Evolutionary conservation across 1,140 invertebrate genomes (phyloP), one percentile per base, ranked within the genome.

Genomic region (Aphidius ervi): DNA sequence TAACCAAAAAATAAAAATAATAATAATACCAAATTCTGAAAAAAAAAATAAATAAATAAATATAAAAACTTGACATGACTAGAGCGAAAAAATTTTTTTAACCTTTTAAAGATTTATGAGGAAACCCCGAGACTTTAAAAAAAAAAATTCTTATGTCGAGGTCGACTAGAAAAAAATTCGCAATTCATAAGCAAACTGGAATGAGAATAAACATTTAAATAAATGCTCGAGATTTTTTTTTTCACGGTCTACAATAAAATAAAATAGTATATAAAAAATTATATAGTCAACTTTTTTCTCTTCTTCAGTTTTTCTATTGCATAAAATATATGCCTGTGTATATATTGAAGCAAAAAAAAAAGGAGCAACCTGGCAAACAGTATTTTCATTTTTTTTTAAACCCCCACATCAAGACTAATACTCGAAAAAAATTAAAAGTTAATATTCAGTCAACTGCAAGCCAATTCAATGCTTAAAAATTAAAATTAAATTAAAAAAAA

Each of bases 141-240:
- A 31, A 31, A 31, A 31, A 31, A 31, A 31, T 31, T 31, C 23
- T 50, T 6, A 59, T 8, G 40, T 46, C 6, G 20, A 23, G 41
- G 47, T 31, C 23, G 43, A 40, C 39, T 57, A 57, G 31, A 56
- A 20, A n/a, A 55, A 54, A 46, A 16, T 6, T 37, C 53, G 16
- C 37, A 39, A 56, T 20, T 47, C 54, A 56, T 48, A 55, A 43
- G 23, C 23, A 50, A 45, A 58, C 50, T 47, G 31, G 40, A 37
- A 43, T 55, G 62, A 53, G 58, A 65, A 67, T 66, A 69, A 69
- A 69, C 64, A 67, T 67, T 67, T 69, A 68, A 69, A 69, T 68
- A 69, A 69, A 69, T 56, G 56, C 41, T 53, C 54, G n/a, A 49
- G 23, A 53, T 50, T 20, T 47, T 8, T 46, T 49, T 54, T 59